Conservation (phyloP, 2,888 invertebrate genomes). For the Clanis bilineata region DNA sequence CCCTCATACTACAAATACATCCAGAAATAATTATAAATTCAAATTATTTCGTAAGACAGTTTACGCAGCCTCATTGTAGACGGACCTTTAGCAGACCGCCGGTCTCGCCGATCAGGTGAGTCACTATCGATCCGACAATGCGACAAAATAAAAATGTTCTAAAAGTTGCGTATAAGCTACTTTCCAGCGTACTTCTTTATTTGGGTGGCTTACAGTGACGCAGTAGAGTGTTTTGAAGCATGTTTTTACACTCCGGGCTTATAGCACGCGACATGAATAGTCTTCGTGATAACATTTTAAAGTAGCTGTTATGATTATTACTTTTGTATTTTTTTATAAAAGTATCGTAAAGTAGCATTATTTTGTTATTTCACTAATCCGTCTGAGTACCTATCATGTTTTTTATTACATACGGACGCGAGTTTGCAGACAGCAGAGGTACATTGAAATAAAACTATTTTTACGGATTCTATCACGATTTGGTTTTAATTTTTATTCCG, state of each 20-base stretch:
- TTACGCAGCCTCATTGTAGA: no score
- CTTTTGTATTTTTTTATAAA: not conserved
- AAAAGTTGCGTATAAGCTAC: not conserved
- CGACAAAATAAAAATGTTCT: slow-evolving; percentile 27
- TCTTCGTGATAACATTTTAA: not conserved
- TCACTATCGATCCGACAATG: slow-evolving; percentile 47
- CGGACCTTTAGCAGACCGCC: not conserved
- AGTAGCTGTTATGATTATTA: not conserved
- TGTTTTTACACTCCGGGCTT: not conserved
- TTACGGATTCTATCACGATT: no score
- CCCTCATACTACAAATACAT: no score
- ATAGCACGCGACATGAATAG: slow-evolving; percentile 2
- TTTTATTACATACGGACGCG: no score
- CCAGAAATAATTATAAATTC: no score
- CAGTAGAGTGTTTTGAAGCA: slow-evolving; percentile 3
- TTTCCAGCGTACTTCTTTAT: not conserved
- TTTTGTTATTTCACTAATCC: no score
- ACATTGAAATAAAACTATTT: no score
- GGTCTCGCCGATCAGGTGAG: slow-evolving; percentile 44
- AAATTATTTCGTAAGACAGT: no score
- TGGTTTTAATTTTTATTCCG: no score
- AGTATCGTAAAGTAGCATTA: no score
- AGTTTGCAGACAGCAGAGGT: no score
- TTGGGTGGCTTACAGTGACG: not conserved
- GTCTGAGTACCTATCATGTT: no score